Conservation (phyloP, 2,797 vertebrate species). For the Hydrocynus forskahlii region DNA sequence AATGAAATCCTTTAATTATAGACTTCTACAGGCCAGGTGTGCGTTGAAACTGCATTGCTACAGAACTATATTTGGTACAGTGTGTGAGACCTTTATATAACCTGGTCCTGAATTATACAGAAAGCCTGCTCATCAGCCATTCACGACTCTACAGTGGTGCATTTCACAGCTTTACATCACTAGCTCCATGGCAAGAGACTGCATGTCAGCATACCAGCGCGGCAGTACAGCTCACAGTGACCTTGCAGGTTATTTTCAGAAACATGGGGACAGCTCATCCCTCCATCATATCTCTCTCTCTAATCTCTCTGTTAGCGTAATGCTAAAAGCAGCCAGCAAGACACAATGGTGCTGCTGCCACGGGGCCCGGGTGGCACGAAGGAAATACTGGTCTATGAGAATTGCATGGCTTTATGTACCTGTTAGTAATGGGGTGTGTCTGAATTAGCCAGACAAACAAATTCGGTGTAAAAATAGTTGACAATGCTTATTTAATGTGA, state of each 20-base stretch:
- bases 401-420: background rate
- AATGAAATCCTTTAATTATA: too few relatives aligned
- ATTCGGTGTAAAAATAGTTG: too few relatives aligned
- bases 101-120: background rate
- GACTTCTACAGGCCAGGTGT: too few relatives aligned
- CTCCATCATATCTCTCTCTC: constrained; percentile 27
- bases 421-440: too few relatives aligned
- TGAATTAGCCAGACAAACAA: too few relatives aligned
- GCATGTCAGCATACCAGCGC: constrained; percentile 24
- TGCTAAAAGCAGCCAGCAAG: constrained; percentile 14
- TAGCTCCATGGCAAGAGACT: constrained; percentile 3
- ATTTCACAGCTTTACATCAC: background rate
- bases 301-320: constrained; percentile 41
- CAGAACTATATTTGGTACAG: too few relatives aligned
- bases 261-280: constrained; percentile 37
- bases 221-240: background rate
- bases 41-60: too few relatives aligned
- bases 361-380: background rate
- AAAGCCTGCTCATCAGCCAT: background rate
- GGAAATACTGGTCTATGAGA: too few relatives aligned
- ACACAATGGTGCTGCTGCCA: background rate
- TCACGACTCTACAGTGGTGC: background rate
- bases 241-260: constrained; percentile 52
- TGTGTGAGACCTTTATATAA: too few relatives aligned
- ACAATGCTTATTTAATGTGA: too few relatives aligned